These are phyloP conservation scores for Neria commutata DNA, from an alignment of 2,888 invertebrate genomes.

Conservation along the genomic window DNA sequence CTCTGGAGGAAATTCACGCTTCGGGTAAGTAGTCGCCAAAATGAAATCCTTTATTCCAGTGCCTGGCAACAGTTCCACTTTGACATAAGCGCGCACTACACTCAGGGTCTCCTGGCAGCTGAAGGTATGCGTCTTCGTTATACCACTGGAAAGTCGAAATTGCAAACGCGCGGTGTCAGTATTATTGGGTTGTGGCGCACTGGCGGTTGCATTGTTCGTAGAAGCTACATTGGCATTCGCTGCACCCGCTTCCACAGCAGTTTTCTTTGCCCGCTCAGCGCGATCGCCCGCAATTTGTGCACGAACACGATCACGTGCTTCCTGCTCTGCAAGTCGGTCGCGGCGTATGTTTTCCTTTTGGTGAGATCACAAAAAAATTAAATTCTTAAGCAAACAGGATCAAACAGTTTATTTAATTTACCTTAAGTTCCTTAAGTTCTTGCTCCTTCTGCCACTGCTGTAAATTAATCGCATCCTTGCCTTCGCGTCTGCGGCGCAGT, in stretches of 20 bases:
- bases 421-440: constrained; percentile 72
- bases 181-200: constrained; percentile 35
- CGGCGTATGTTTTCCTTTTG: constrained; percentile 65
- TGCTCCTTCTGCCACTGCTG: constrained; percentile 78
- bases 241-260: constrained; percentile 3
- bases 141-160: constrained; percentile 85
- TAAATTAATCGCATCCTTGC: constrained; percentile 80
- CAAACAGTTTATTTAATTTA: not conserved
- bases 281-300: constrained; percentile 88
- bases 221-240: constrained; percentile 5
- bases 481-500: constrained; percentile 79
- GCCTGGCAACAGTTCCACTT: constrained; percentile 44
- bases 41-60: constrained; percentile 67
- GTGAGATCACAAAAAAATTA: not conserved
- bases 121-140: constrained; percentile 76
- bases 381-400: not conserved
- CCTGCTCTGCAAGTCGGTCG: constrained; percentile 77
- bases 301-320: constrained; percentile 76
- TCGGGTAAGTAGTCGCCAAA: constrained; percentile 87
- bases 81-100: constrained; percentile 63
- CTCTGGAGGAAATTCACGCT: constrained; percentile 80
- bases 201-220: constrained; percentile 32
- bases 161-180: constrained; percentile 74
- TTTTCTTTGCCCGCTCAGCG: constrained; percentile 41
- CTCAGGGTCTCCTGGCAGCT: constrained; percentile 70